Conservation (phyloP, 2,888 invertebrate species). For the Tubulanus polymorphus region DNA sequence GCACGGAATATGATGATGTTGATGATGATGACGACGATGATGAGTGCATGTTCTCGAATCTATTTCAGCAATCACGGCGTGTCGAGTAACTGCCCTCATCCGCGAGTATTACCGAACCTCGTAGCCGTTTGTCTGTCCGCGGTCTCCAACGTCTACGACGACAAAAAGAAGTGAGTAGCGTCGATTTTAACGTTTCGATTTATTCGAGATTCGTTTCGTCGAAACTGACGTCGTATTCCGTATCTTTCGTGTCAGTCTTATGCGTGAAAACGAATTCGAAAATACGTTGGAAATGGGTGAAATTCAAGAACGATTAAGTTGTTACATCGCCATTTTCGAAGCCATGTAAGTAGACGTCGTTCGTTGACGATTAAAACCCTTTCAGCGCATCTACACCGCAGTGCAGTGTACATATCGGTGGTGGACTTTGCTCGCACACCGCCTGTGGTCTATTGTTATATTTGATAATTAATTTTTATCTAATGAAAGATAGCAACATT, state of each 20-base stretch:
- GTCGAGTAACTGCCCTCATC: slow-evolving; percentile 71
- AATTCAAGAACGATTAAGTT: slow-evolving; percentile 52
- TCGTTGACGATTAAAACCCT: too few relatives aligned
- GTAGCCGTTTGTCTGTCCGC: slow-evolving; percentile 74
- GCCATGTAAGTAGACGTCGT: slow-evolving; percentile 56
- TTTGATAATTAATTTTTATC: too few relatives aligned
- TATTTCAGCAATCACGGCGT: slow-evolving; percentile 63
- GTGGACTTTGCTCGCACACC: too few relatives aligned
- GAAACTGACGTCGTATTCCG: too few relatives aligned
- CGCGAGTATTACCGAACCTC: slow-evolving; percentile 73
- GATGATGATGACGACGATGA: slow-evolving; percentile 3
- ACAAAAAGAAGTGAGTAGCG: slow-evolving; percentile 42
- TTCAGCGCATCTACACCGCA: too few relatives aligned
- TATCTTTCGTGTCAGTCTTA: too few relatives aligned
- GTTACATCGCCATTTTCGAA: slow-evolving; percentile 56
- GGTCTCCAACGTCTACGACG: slow-evolving; percentile 59
- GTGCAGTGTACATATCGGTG: too few relatives aligned
- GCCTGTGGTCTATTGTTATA: too few relatives aligned
- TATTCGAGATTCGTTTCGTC: background rate
- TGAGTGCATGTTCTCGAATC: slow-evolving; percentile 1
- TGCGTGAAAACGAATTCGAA: too few relatives aligned
- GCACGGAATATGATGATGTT: too few relatives aligned
- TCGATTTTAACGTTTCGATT: too few relatives aligned
- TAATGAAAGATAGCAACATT: too few relatives aligned
- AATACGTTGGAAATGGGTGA: slow-evolving; percentile 33